Base-by-base conservation (phyloP, 1,140 invertebrate genomes). In the Musca vetustissima region DNA sequence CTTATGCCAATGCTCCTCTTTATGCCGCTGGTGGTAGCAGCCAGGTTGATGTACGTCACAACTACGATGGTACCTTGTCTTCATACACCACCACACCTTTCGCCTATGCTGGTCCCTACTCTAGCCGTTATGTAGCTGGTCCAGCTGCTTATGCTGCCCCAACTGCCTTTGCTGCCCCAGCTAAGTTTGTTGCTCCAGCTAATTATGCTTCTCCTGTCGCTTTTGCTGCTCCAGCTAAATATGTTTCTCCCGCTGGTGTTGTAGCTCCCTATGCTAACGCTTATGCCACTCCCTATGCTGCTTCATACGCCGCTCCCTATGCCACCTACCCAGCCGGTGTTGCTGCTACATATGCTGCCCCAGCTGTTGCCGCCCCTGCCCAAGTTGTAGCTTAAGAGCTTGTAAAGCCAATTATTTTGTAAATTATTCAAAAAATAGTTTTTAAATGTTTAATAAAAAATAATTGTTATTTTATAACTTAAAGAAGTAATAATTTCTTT, bases 101-200 rank as follows among this genome's bases (percentile, higher is more conserved):
- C 24, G 73, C 75, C 49, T 79, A 79, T 66, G 65, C 73, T n/a
- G 72, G 66, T n/a, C 85, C 85, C 70, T 83, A 83, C 71, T 84
- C 84, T 21, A 86, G 85, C 74, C 84, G 85, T 15, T 86, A 87
- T 68, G 75, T 75, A 55, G 55, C 70, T 0, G 67, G 61, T 24
- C 70, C 75, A 69, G 72, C 75, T 52, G 72, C 72, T 43, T 52
- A 85, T 66, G 77, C 81, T 6, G 73, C 57, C 17, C 48, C 48
- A 49, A 49, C 48, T 64, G 84, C 83, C n/a, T 69, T 67, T 7
- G 49, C 49, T 52, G 49, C 49, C 21, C 49, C 49, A 0, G 52
- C 64, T 43, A 67, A 59, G 24, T 69, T 57, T 50, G 66, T 66
- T 22, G 47, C 65, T 0, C 70, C 74, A 69, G 72, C 75, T 52